Conservation (phyloP, 1,140 invertebrate species). For the Trypoxylus dichotomus region DNA sequence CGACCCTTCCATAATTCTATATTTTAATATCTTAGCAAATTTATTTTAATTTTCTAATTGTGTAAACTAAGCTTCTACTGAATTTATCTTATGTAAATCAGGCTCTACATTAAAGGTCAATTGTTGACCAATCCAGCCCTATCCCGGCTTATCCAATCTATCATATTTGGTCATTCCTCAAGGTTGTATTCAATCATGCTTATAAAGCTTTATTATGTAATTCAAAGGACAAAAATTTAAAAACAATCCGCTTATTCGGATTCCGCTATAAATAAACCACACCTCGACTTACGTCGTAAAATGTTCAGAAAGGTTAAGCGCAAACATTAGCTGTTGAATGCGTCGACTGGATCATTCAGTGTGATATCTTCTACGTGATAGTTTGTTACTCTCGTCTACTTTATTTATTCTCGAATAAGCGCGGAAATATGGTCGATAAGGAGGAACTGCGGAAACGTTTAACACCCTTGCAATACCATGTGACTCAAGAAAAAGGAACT, state of each 20-base stretch:
- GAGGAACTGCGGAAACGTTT: slow-evolving; percentile 83
- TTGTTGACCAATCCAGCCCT: background rate
- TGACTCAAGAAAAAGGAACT: slow-evolving; percentile 94
- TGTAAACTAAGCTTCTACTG: too few species aligned
- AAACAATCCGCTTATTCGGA: background rate
- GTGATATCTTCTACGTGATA: slow-evolving; percentile 14
- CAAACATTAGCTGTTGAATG: background rate
- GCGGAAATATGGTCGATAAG: slow-evolving; percentile 57
- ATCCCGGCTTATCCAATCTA: background rate
- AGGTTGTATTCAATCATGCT: background rate
- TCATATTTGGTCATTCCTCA: background rate
- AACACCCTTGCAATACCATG: slow-evolving; percentile 89
- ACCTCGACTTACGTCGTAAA: background rate
- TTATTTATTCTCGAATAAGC: background rate
- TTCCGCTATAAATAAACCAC: background rate
- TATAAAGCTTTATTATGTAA: slow-evolving; percentile 15
- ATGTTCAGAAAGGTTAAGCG: background rate
- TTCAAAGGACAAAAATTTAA: background rate
- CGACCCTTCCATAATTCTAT: too few species aligned
- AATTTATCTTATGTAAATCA: too few species aligned
- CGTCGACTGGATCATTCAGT: background rate
- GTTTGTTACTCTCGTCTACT: background rate
- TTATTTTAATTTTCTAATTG: too few species aligned
- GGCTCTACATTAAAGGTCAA: too few species aligned
- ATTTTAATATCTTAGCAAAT: too few species aligned